phyloP scores from a whole-genome alignment of 2,888 invertebrate genomes.

The Hyalella azteca region DNA sequence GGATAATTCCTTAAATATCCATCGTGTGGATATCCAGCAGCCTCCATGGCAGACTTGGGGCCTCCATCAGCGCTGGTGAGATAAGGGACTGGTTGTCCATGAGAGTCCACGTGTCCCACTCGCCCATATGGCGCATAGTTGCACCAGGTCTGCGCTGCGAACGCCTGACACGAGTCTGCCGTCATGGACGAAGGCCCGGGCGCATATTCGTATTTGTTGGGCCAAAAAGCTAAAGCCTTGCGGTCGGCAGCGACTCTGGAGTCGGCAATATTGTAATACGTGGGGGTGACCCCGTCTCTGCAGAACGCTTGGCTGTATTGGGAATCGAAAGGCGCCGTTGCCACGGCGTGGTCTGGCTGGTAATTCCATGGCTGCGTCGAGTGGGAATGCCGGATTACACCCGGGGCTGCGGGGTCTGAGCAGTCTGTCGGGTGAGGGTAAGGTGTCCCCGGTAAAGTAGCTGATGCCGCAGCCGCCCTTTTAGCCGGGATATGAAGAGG shows the following conservation, averaged over 20 bases:
- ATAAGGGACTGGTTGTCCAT: slow-evolving; percentile 59
- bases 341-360: slow-evolving; percentile 54
- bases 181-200: slow-evolving; percentile 64
- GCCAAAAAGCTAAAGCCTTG: slow-evolving; percentile 73
- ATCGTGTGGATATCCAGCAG: slow-evolving; percentile 73
- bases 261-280: slow-evolving; percentile 59
- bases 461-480: slow-evolving; percentile 60
- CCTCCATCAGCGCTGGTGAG: slow-evolving; percentile 59
- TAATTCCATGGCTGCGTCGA: slow-evolving; percentile 60
- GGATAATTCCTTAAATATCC: slow-evolving; percentile 78
- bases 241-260: slow-evolving; percentile 66
- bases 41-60: slow-evolving; percentile 64
- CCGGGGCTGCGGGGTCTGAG: slow-evolving; percentile 67
- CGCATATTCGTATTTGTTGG: slow-evolving; percentile 63
- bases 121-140: slow-evolving; percentile 71
- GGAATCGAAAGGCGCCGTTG: slow-evolving; percentile 56
- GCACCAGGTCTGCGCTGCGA: slow-evolving; percentile 74
- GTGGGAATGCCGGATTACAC: slow-evolving; percentile 77
- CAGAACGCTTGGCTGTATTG: slow-evolving; percentile 53
- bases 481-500: slow-evolving; percentile 90
- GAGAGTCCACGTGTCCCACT: slow-evolving; percentile 59
- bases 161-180: slow-evolving; percentile 59
- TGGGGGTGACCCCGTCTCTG: slow-evolving; percentile 57
- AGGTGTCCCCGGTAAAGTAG: slow-evolving; percentile 57
- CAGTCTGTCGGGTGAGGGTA: slow-evolving; percentile 59